These are phyloP conservation scores for Penaeus vannamei DNA, from an alignment of 1,140 invertebrate genomes.

Conservation along the genomic window DNA sequence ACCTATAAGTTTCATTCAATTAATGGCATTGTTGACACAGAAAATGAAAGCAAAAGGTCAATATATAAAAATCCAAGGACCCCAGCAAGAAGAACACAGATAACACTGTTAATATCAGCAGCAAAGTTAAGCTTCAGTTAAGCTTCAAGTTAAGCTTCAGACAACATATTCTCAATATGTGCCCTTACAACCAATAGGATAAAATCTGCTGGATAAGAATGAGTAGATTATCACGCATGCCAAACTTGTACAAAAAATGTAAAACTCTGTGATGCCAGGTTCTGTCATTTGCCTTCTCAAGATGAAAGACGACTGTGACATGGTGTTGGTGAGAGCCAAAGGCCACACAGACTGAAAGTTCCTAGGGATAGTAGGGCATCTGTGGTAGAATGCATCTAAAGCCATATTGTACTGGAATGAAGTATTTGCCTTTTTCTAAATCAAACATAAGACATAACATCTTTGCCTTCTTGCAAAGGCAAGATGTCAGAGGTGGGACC, in stretches of 20 bases:
- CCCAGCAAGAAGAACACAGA: not conserved
- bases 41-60: not conserved
- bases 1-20: constrained; percentile 9
- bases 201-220: constrained; percentile 7
- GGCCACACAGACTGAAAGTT: not conserved
- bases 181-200: not conserved
- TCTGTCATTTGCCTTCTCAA: too few relatives aligned
- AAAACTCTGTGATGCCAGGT: not conserved
- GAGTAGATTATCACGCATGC: constrained; percentile 12
- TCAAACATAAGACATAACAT: not conserved
- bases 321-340: constrained; percentile 1
- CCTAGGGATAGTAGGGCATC: not conserved
- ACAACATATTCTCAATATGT: not conserved
- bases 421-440: not conserved
- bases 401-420: not conserved
- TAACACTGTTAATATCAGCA: constrained; percentile 4
- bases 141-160: not conserved
- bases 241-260: not conserved
- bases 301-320: constrained; percentile 5
- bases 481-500: not conserved
- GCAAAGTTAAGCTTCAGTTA: constrained; percentile 23
- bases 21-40: not conserved
- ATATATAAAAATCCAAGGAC: not conserved
- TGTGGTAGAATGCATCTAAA: constrained; percentile 14
- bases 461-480: constrained; percentile 3